Conservation (phyloP, 2,888 invertebrate genomes). For the Hydrotaea diabolus region DNA sequence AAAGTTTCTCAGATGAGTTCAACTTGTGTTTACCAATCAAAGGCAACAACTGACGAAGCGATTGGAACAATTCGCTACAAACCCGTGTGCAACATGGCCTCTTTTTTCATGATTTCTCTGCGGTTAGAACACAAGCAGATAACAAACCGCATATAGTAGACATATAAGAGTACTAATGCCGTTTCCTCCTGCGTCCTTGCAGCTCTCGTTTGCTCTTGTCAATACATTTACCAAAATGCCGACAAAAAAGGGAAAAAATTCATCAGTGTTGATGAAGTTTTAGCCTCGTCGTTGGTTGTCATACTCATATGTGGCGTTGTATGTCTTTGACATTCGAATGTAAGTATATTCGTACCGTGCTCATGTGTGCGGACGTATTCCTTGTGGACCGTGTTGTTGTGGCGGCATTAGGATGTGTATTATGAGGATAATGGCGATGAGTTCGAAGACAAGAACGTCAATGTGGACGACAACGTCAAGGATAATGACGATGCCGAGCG, state of each 20-base stretch:
- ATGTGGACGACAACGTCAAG: constrained; percentile 12
- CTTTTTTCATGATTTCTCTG: constrained; percentile 38
- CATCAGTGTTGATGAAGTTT: constrained; percentile 53
- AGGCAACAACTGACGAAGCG: constrained; percentile 17
- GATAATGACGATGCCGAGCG: constrained; percentile 1
- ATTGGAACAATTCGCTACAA: neutral
- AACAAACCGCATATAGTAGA: constrained; percentile 20
- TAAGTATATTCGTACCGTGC: too few relatives aligned
- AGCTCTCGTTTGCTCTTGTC: constrained; percentile 40
- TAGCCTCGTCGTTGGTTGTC: neutral
- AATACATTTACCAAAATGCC: constrained; percentile 45
- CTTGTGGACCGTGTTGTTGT: neutral
- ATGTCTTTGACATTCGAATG: neutral
- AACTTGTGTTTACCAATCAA: constrained; percentile 7
- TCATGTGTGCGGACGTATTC: neutral
- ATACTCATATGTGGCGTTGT: neutral
- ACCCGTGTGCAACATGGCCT: neutral
- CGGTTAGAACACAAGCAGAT: constrained; percentile 41
- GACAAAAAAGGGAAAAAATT: constrained; percentile 43
- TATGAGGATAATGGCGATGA: neutral
- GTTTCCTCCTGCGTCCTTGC: neutral
- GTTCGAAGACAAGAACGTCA: neutral
- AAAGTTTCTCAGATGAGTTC: constrained; percentile 6
- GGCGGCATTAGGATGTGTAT: constrained; percentile 1
- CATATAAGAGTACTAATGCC: neutral